phyloP scores from a whole-genome alignment of 2,797 vertebrate genomes.

The Phyllotis vaccarum region DNA sequence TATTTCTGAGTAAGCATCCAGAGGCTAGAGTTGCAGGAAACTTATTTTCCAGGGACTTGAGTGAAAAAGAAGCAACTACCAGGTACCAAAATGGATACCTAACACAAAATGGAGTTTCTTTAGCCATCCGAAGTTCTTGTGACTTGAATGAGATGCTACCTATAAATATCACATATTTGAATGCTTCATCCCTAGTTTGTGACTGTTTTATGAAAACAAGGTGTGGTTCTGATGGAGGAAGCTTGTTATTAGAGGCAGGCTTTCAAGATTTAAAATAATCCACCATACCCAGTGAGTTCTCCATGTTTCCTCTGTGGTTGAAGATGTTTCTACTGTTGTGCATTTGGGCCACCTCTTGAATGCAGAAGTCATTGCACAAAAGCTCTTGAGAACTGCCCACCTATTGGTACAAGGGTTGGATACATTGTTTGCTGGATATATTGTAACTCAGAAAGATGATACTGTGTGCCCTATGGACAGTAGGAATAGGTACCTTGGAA shows the following conservation, averaged over 20 bases:
- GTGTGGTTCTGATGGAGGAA: not conserved
- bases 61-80: not conserved
- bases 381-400: not conserved
- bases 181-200: not conserved
- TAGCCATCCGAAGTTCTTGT: not conserved
- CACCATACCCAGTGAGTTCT: no score
- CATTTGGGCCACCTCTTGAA: not conserved
- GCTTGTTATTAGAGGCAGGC: not conserved
- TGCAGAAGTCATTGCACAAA: not conserved
- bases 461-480: not conserved
- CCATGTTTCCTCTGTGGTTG: not conserved
- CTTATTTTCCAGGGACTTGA: not conserved
- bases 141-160: not conserved
- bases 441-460: not conserved
- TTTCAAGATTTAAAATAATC: not conserved
- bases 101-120: not conserved
- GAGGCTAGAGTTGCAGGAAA: no score
- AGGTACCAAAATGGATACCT: not conserved
- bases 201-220: not conserved
- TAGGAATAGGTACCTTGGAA: not conserved
- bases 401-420: accelerated
- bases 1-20: not conserved
- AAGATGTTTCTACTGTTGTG: not conserved
- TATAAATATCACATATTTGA: not conserved
- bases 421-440: accelerated